Evolutionary conservation across 2,888 invertebrate species (phyloP), one percentile per base, ranked within the genome.

Genomic region (Aelia acuminata): DNA sequence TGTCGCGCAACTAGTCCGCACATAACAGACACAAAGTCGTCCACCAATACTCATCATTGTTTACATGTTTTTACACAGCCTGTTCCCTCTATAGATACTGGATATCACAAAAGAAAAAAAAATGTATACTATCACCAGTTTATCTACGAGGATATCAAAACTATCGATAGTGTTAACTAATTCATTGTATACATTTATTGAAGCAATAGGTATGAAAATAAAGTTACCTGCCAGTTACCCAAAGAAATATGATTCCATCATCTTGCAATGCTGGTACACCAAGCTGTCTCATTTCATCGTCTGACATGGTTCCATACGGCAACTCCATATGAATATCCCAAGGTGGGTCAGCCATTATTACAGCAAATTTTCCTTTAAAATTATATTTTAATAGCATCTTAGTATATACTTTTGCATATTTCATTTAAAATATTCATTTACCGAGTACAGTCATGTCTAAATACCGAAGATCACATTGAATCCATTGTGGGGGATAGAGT

Each of bases 251-350:
- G 13, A 98, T 95, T 0, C 99, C 99, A 91, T 98, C 98, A 92
- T 99, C 98, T 92, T 99, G 98, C 75, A 99, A 93, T 88, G 97
- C 96, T 0, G 98, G 98, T 88, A 99, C 97, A 3, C 98, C 98
- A 31, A 99, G 93, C 89, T 97, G 97, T 87, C 99, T 94, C 99
- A 99, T 99, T 93, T 99, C 99, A 92, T 99, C 98, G 92, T 99
- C 99, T 0, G 98, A 98, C 98, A 99, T 98, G 0, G 99, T 99
- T 2, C 98, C 99, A 92, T 99, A 99, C 0, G 99, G 99, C 84
- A 99, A 93, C 93, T 99, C 99, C 99, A 99, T 99, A 92, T 99
- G 99, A 90, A 99, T 99, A 92, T 99, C 99, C 99, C 99, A 99
- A 0, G 99, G 99, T 0, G 98, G 98, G 92, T 98, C 98, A 50